phyloP scores from a whole-genome alignment of 2,797 vertebrate genomes.

The Neopelma chrysocephalum region DNA sequence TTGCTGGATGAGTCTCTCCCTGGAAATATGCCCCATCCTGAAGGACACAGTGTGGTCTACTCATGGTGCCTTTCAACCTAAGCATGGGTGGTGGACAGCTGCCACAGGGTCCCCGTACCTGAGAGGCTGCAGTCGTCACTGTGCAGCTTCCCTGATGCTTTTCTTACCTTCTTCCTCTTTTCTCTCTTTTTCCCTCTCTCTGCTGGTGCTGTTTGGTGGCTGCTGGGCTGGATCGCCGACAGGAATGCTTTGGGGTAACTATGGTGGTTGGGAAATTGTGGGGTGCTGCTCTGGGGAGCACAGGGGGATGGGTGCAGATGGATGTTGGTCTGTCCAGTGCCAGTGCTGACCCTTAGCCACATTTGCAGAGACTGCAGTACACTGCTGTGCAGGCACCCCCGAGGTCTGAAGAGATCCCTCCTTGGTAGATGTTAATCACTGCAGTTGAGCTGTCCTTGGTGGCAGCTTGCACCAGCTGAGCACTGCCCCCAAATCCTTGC shows the following conservation, averaged over 20 bases:
- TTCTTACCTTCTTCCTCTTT: background rate
- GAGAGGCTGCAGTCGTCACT: background rate
- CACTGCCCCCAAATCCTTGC: background rate
- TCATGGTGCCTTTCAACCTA: accelerated
- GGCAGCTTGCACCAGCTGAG: background rate
- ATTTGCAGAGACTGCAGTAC: accelerated
- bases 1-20: background rate
- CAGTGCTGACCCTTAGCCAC: background rate
- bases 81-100: background rate
- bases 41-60: background rate
- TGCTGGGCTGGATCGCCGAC: slow-evolving; percentile 66
- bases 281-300: background rate
- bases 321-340: background rate
- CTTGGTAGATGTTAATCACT: background rate
- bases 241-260: slow-evolving; percentile 86
- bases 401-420: background rate
- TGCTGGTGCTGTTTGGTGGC: slow-evolving; percentile 38
- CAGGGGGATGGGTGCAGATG: background rate
- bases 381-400: background rate
- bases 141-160: background rate
- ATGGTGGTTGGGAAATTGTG: background rate
- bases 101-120: background rate
- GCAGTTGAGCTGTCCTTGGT: background rate
- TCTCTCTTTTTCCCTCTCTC: slow-evolving; percentile 4
- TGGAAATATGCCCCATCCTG: background rate